Conservation (phyloP, 2,113 vertebrate species). For the Oreotrochilus melanogaster region DNA sequence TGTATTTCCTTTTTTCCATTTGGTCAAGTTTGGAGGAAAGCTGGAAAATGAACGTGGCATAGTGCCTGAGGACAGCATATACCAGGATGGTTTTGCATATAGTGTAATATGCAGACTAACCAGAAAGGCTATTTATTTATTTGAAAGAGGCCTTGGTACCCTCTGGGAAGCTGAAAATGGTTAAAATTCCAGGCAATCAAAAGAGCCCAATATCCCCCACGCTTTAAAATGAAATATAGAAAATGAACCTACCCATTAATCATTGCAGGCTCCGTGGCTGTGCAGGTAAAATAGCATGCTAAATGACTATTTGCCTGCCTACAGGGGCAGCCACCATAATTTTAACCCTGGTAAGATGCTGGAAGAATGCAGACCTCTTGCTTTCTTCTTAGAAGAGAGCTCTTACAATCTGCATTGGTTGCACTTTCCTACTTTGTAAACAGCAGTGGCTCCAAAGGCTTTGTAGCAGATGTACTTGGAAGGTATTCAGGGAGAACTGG, state of each 20-base stretch:
- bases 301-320: conserved; percentile 9
- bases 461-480: background rate
- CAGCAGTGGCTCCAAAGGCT: background rate
- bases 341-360: conserved; percentile 10
- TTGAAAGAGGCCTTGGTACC: background rate
- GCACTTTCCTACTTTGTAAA: background rate
- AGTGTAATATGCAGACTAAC: background rate
- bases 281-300: background rate
- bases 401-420: background rate
- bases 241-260: background rate
- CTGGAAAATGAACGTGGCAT: background rate
- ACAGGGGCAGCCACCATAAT: conserved; percentile 3
- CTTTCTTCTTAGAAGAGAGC: conserved; percentile 15
- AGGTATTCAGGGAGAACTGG: background rate
- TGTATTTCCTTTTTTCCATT: background rate
- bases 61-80: background rate
- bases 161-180: background rate
- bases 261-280: background rate
- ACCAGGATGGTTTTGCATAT: background rate
- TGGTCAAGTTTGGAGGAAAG: background rate
- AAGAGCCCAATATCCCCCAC: background rate
- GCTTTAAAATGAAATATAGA: background rate
- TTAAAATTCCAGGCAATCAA: background rate
- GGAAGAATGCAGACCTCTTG: background rate
- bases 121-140: background rate